Evolutionary conservation across 2,113 vertebrate species (phyloP), one percentile per base, ranked within the genome.

Genomic region (Ageneiosus marmoratus): DNA sequence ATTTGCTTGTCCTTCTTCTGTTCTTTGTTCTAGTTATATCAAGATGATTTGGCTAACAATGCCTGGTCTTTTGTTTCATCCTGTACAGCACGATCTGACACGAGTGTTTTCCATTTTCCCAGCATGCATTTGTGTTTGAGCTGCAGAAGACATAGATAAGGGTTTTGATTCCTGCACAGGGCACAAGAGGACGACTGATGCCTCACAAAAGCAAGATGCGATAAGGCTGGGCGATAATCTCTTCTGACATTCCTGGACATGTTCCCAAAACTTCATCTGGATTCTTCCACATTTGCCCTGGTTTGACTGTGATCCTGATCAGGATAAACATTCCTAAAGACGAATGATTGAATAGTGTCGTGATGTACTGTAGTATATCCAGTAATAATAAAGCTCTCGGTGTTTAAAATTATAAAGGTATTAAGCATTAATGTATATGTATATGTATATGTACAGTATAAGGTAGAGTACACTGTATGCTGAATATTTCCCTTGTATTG

Each of bases 161-260:
- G 70, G 74, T 75, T 87, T 88, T 88, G 86, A 90, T 92, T 92
- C 78, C 67, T 88, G 83, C 80, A 84, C 86, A 87, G 78, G 84
- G 84, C 90, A 91, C 91, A 89, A 91, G 89, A 60, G 63, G 86
- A 84, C 29, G 48, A 91, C 88, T 89, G 89, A 91, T 89, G 88
- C 86, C 88, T 91, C 89, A 89, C 86, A 86, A 89, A 90, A 88
- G 56, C 85, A 84, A 87, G 81, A 72, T 77, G 22, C 73, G 90
- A 92, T 90, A 89, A 89, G 89, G 50, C 86, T 53, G 58, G 0
- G n/a, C 24, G 82, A 91, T 89, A 91, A 89, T 53, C 73, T 87
- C 53, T 72, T 5, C 34, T 82, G 50, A 46, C 83, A 86, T 85
- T 81, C 85, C 81, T 77, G 82, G 85, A 87, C 80, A 29, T 83